Percentiles rank a stretch among this genome's conserved stretches.
These are phyloP conservation scores for rat (Rattus norvegicus) DNA, from an alignment of 2,113 vertebrate genomes.

Conservation along the genomic window GRCr8 NC_086025.1:15063501-15064000, in stretches of 20 bases:
- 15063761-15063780: constrained; percentile 77
- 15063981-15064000: background rate
- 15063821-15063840: background rate
- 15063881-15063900: background rate
- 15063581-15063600: background rate
- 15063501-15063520: constrained; percentile 21
- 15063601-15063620: constrained; percentile 41
- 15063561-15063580: background rate
- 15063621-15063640: background rate
- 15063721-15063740: constrained; percentile 64
- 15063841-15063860: background rate
- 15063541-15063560: constrained; percentile 39
- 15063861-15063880: background rate
- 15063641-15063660: constrained; percentile 19
- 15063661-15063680: constrained; percentile 53
- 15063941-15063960: background rate
- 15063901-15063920: background rate
- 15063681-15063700: constrained; percentile 43
- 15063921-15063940: background rate
- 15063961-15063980: background rate
- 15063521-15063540: constrained; percentile 61
- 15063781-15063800: constrained; percentile 43
- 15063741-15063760: constrained; percentile 61
- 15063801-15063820: background rate
- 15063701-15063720: constrained; percentile 67